These are phyloP conservation scores for Choristoneura rosaceana DNA, from an alignment of 2,888 invertebrate species.

Conservation along the genomic window DNA sequence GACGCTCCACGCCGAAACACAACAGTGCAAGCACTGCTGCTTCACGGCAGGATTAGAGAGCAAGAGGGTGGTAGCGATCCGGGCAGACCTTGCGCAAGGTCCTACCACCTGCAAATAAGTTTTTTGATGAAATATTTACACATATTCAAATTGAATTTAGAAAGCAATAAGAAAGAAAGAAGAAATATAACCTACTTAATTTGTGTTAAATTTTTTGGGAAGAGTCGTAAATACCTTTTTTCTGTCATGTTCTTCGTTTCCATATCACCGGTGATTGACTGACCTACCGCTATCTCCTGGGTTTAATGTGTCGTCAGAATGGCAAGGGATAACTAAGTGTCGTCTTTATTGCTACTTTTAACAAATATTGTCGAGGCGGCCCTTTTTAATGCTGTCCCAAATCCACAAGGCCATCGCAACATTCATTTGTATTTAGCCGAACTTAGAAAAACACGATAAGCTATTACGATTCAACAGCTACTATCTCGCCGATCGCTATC, in stretches of 20 bases:
- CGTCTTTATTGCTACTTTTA: slow-evolving; percentile 37
- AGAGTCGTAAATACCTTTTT: too few relatives aligned
- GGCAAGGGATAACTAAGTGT: slow-evolving; percentile 15
- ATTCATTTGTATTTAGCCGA: slow-evolving; percentile 45
- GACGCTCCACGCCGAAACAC: too few relatives aligned
- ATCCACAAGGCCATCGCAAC: slow-evolving; percentile 24
- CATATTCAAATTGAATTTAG: too few relatives aligned
- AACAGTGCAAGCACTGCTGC: too few relatives aligned
- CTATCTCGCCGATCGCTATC: slow-evolving; percentile 74
- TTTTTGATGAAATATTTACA: too few relatives aligned
- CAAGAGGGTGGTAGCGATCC: too few relatives aligned
- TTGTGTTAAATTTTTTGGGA: too few relatives aligned
- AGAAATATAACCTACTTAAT: too few relatives aligned
- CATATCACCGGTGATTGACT: not conserved
- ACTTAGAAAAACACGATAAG: slow-evolving; percentile 62
- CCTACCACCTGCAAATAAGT: too few relatives aligned
- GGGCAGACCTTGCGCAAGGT: too few relatives aligned
- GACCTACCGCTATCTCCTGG: not conserved
- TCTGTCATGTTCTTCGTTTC: not conserved
- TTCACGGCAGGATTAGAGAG: too few relatives aligned
- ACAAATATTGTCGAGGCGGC: slow-evolving; percentile 22
- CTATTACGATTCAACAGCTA: slow-evolving; percentile 69
- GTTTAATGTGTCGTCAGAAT: slow-evolving; percentile 15
- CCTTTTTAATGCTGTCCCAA: slow-evolving; percentile 26
- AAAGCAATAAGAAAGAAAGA: too few relatives aligned